Evolutionary conservation across 2,888 invertebrate genomes (phyloP).

Genomic region (Phragmatobia fuliginosa): DNA sequence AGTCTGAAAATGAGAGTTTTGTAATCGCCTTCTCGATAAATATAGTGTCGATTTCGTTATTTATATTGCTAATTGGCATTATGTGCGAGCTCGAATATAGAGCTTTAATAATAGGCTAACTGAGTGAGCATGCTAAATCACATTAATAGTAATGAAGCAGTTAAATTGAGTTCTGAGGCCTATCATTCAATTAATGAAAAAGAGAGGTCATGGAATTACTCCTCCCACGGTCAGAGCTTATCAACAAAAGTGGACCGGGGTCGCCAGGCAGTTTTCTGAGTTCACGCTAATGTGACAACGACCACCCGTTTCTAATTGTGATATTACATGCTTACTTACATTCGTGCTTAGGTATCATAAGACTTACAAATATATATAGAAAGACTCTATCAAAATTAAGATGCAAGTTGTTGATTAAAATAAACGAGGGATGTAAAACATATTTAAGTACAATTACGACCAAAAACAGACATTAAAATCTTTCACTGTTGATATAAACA

Average conservation of each 20-base stretch:
- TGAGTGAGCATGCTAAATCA: conserved; percentile 23
- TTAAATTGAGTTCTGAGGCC: conserved; percentile 48
- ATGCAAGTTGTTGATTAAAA: background rate
- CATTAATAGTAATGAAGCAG: conserved; percentile 36
- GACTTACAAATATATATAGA: background rate
- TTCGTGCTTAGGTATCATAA: conserved; percentile 8
- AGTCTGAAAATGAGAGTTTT: background rate
- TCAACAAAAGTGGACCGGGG: conserved; percentile 66
- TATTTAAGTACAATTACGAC: background rate
- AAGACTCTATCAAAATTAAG: background rate
- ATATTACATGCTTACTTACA: conserved; percentile 39
- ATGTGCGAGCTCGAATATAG: background rate
- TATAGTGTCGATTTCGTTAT: background rate
- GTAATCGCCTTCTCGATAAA: background rate
- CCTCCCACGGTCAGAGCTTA: conserved; percentile 71
- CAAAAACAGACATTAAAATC: background rate
- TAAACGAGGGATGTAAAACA: background rate
- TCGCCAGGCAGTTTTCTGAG: conserved; percentile 47
- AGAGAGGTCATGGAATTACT: conserved; percentile 74
- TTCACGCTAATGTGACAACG: conserved; percentile 36
- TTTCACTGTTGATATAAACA: background rate
- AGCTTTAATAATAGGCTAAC: conserved; percentile 27
- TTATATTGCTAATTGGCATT: background rate
- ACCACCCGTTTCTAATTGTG: conserved; percentile 45
- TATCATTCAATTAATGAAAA: conserved; percentile 75